These are phyloP conservation scores for Leucozona laternaria DNA, from an alignment of 2,888 invertebrate species.

Conservation along the genomic window DNA sequence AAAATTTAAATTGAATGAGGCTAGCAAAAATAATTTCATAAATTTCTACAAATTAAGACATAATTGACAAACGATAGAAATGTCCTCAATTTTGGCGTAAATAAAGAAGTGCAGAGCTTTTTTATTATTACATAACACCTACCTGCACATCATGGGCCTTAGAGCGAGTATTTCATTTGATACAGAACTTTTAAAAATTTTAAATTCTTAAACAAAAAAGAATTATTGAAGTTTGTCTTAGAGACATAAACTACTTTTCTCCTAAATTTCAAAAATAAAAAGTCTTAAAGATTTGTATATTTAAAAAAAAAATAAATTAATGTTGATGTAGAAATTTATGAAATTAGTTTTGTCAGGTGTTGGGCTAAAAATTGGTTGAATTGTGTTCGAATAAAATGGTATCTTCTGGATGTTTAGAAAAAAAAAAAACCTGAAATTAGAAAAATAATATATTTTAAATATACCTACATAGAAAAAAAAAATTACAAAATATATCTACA, in stretches of 20 bases:
- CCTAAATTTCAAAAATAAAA: no score
- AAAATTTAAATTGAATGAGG: constrained; percentile 78
- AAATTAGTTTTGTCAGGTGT: constrained; percentile 83
- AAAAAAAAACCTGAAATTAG: constrained; percentile 20
- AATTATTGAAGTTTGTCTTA: constrained; percentile 6
- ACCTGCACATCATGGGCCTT: no score
- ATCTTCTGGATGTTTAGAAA: constrained; percentile 44
- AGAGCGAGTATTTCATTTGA: no score
- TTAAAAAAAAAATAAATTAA: no score
- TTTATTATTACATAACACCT: no score
- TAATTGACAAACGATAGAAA: no score
- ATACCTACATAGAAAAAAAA: background rate
- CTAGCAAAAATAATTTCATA: constrained; percentile 81
- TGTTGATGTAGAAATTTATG: constrained; percentile 57
- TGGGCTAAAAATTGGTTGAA: constrained; percentile 78
- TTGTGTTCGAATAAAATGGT: constrained; percentile 56
- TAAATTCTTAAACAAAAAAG: constrained; percentile 5
- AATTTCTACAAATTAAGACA: constrained; percentile 25
- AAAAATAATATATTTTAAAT: background rate
- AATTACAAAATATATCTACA: background rate
- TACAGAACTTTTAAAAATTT: background rate
- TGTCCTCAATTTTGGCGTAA: no score
- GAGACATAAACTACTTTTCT: no score
- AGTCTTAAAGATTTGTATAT: no score
- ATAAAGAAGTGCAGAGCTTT: no score